Conservation (phyloP, 2,113 vertebrate genomes). For the Elaphurus davidianus region DNA sequence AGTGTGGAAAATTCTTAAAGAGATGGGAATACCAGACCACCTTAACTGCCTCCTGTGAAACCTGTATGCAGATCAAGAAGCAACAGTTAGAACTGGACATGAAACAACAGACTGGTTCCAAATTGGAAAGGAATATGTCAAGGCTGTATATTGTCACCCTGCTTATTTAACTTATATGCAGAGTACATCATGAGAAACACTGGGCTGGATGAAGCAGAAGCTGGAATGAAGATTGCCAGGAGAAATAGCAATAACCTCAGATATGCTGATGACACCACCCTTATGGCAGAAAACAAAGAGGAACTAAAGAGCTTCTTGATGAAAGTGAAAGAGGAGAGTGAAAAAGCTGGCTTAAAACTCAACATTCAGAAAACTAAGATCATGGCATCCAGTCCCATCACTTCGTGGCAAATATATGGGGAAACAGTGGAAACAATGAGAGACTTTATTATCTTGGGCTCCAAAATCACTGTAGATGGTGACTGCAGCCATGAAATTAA, state of each 20-base stretch:
- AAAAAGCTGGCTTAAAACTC: not conserved
- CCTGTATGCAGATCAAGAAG: not conserved
- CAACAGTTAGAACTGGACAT: not conserved
- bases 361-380: not conserved
- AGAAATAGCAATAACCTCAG: not conserved
- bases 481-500: not conserved
- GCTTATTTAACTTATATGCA: not conserved
- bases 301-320: not conserved
- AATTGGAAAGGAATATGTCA: not conserved
- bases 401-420: not conserved
- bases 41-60: not conserved
- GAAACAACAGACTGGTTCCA: not conserved
- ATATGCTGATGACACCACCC: not conserved
- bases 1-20: not conserved
- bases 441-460: not conserved
- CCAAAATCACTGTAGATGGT: not conserved
- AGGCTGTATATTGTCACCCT: not conserved
- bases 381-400: not conserved
- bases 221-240: not conserved
- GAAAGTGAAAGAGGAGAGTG: not conserved
- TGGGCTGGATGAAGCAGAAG: not conserved
- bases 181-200: not conserved
- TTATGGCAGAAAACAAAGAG: not conserved
- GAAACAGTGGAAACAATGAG: not conserved
- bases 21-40: not conserved